A percentile compares a stretch with the other conserved stretches of the same genome.
phyloP scores from a whole-genome alignment of 2,888 invertebrate species.

The Limnephilus auricula region DNA sequence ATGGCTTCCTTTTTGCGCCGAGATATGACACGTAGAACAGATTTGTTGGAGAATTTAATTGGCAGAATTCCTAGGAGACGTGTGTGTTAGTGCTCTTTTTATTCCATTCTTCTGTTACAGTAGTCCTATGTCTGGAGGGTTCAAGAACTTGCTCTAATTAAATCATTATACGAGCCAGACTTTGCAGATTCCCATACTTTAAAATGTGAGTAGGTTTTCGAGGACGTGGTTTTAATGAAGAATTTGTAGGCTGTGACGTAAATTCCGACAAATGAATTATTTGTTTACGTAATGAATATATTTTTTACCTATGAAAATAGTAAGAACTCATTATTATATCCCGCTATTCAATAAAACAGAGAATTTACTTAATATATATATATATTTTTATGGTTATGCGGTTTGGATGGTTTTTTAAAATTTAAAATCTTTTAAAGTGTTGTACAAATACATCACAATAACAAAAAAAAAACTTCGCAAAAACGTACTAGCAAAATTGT shows the following conservation, averaged over 20 bases:
- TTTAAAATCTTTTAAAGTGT: too few species aligned
- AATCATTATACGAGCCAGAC: not conserved
- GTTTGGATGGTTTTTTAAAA: too few species aligned
- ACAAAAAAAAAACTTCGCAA: too few species aligned
- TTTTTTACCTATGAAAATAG: too few species aligned
- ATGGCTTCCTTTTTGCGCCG: not conserved
- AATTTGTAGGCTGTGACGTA: not conserved
- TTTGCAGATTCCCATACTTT: not conserved
- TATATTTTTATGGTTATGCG: too few species aligned
- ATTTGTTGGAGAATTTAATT: slow-evolving; percentile 21
- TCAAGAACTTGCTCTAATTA: not conserved
- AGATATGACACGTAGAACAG: slow-evolving; percentile 27
- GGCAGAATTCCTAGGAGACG: slow-evolving; percentile 3
- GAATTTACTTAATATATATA: too few species aligned
- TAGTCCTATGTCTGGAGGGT: not conserved
- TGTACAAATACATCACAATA: too few species aligned
- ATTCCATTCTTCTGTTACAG: not conserved
- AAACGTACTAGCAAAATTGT: too few species aligned
- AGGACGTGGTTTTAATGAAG: not conserved
- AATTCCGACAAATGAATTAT: not conserved
- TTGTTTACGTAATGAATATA: not conserved
- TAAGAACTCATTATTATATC: too few species aligned
- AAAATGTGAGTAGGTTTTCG: not conserved
- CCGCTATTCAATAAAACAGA: too few species aligned
- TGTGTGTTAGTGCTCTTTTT: not conserved